Conservation (phyloP, 2,113 vertebrate genomes). For the Physeter macrocephalus region DNA sequence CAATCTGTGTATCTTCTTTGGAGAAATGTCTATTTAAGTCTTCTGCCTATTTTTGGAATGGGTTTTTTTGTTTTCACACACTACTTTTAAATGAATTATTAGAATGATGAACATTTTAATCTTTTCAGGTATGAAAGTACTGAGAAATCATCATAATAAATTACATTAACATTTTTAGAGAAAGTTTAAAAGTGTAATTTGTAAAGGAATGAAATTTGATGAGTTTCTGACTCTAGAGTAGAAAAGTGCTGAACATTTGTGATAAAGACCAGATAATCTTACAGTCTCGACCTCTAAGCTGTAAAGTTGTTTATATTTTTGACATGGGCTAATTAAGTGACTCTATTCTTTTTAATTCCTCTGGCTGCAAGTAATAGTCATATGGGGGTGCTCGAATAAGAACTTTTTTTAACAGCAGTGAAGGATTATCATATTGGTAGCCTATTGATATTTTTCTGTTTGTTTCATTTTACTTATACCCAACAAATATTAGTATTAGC, state of each 20-base stretch:
- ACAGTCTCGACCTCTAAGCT: background rate
- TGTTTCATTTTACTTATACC: background rate
- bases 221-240: background rate
- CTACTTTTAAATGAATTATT: background rate
- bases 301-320: background rate
- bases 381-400: background rate
- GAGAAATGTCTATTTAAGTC: too few relatives aligned
- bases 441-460: background rate
- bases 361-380: background rate
- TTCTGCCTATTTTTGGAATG: too few relatives aligned
- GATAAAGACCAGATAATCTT: background rate
- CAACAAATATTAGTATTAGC: background rate
- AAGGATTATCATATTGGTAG: background rate
- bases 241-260: background rate
- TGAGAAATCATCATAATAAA: background rate
- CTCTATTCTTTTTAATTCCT: background rate
- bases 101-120: background rate
- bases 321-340: background rate
- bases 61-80: background rate
- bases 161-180: background rate
- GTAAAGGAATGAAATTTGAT: background rate
- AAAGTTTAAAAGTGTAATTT: background rate
- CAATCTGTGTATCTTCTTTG: too few relatives aligned
- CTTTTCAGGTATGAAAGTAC: background rate
- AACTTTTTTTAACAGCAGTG: background rate